Conservation (phyloP, 35 echinoderm and acorn worm genomes). For the Ophioderma brevispina region DNA sequence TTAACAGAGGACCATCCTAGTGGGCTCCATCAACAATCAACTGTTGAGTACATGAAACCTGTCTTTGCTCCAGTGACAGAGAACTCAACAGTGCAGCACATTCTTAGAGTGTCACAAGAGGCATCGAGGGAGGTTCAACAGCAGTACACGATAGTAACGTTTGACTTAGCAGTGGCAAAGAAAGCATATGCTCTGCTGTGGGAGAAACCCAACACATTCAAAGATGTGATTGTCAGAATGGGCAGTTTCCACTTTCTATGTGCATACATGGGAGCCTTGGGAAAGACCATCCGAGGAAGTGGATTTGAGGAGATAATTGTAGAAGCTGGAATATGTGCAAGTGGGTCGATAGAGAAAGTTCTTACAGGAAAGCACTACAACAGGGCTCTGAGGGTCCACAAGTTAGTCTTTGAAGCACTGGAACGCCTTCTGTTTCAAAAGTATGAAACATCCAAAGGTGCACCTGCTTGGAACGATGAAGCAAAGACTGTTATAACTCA, state of each 20-base stretch:
- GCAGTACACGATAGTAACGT: slow-evolving; percentile 7
- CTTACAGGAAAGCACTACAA: slow-evolving; percentile 25
- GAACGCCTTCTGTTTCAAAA: slow-evolving; percentile 4
- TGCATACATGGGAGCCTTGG: not conserved
- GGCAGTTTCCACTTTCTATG: not conserved
- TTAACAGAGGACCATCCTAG: too few species aligned
- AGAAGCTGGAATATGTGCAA: slow-evolving; percentile 15
- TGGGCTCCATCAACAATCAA: too few species aligned
- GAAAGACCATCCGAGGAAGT: not conserved
- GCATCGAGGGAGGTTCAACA: not conserved
- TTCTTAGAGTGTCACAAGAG: too few species aligned
- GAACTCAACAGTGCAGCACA: too few species aligned
- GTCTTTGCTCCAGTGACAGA: too few species aligned
- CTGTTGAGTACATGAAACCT: too few species aligned
- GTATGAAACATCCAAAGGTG: not conserved
- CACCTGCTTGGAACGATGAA: not conserved
- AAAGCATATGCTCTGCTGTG: slow-evolving; percentile 8
- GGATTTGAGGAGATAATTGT: not conserved
- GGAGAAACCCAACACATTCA: not conserved
- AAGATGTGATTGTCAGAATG: not conserved
- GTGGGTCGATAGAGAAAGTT: slow-evolving; percentile 8
- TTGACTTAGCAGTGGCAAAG: slow-evolving; percentile 16
- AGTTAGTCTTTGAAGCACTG: not conserved
- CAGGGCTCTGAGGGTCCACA: not conserved
- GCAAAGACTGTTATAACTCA: not conserved